phyloP scores from a whole-genome alignment of 1,140 invertebrate genomes.

The Lasioglossum albipes region DNA sequence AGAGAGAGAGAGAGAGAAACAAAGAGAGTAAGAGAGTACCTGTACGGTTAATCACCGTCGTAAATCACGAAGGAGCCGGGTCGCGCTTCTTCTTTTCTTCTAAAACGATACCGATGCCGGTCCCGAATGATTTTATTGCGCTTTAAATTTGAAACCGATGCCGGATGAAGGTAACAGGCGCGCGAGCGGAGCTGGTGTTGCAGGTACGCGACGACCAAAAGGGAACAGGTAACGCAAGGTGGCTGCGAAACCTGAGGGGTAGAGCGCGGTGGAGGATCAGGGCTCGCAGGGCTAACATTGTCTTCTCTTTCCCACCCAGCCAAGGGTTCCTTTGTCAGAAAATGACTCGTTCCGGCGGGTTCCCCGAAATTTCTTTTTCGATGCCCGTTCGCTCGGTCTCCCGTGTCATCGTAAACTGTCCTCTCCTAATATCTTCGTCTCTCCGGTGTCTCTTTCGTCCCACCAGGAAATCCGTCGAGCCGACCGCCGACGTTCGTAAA shows the following conservation, averaged over 20 bases:
- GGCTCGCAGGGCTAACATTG: constrained; percentile 41
- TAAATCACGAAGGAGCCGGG: constrained; percentile 23
- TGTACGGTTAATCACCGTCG: constrained; percentile 24
- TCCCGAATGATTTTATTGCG: constrained; percentile 30
- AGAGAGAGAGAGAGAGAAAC: neutral
- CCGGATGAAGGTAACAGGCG: constrained; percentile 19
- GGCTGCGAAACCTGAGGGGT: constrained; percentile 35
- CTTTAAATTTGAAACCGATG: constrained; percentile 49
- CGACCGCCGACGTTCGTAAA: neutral
- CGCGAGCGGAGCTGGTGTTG: constrained; percentile 5
- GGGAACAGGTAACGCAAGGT: constrained; percentile 47
- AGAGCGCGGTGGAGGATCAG: constrained; percentile 2
- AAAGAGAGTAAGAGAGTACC: neutral
- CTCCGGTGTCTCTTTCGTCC: neutral
- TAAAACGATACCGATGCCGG: constrained; percentile 15
- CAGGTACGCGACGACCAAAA: constrained; percentile 5
- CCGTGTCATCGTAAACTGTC: constrained; percentile 16
- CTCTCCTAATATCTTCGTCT: neutral
- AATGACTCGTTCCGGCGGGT: constrained; percentile 6
- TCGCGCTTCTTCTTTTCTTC: constrained; percentile 2
- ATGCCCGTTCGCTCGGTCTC: neutral
- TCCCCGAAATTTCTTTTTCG: constrained; percentile 45
- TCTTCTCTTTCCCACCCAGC: constrained; percentile 14
- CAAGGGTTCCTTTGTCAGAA: constrained; percentile 9
- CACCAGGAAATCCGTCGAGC: neutral